These are phyloP conservation scores for Steinernema carpocapsae DNA, from an alignment of 2,888 invertebrate genomes.

Conservation along the genomic window DNA sequence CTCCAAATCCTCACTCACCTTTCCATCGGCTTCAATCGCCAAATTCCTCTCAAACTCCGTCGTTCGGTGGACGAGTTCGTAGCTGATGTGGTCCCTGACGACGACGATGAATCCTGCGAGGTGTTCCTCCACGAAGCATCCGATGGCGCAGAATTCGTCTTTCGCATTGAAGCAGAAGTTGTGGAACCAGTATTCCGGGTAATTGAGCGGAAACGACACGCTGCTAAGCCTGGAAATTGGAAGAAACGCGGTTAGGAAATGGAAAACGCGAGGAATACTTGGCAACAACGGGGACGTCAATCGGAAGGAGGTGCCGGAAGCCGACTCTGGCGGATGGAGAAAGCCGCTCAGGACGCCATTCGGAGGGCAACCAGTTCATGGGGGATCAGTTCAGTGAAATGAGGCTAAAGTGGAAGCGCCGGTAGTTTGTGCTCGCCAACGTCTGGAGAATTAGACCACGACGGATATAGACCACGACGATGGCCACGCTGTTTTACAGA, in stretches of 20 bases:
- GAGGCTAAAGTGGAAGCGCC: background rate
- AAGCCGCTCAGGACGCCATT: background rate
- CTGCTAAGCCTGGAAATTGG: background rate
- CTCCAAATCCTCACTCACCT: background rate
- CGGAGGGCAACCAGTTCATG: background rate
- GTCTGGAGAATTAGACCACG: too few relatives aligned
- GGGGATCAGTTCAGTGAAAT: background rate
- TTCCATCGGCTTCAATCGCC: background rate
- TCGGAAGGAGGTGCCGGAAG: background rate
- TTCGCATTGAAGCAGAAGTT: background rate
- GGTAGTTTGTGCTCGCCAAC: too few relatives aligned
- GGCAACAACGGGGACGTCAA: background rate
- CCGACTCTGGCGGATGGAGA: background rate
- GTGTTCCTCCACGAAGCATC: background rate
- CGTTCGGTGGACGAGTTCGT: background rate
- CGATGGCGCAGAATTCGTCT: slow-evolving; percentile 1
- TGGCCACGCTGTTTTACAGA: too few relatives aligned
- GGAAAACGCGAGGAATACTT: background rate
- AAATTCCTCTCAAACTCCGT: background rate
- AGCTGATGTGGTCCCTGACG: background rate
- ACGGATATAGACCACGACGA: too few relatives aligned
- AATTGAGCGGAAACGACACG: background rate
- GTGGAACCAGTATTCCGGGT: background rate
- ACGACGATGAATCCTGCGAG: slow-evolving; percentile 12
- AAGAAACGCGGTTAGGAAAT: background rate